Conservation (phyloP, 2,113 vertebrate genomes). For the Coturnix japonica region DNA sequence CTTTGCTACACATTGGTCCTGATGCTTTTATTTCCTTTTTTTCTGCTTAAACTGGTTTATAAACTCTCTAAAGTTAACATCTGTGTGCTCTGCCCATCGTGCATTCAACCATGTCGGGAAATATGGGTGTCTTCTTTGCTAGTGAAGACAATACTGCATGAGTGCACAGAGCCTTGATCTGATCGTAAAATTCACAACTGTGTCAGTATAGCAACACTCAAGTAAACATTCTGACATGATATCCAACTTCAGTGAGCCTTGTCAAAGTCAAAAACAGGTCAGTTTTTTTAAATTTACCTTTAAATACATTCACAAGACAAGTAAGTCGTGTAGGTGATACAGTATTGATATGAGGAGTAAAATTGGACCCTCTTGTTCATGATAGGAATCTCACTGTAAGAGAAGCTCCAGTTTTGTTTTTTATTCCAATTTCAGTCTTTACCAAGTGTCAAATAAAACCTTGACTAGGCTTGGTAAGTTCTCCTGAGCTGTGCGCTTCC, state of each 20-base stretch:
- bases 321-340: background rate
- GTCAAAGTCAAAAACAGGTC: background rate
- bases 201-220: background rate
- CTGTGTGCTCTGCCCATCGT: background rate
- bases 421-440: background rate
- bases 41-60: background rate
- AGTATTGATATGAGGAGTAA: background rate
- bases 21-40: background rate
- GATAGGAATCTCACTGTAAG: background rate
- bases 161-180: background rate
- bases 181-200: background rate
- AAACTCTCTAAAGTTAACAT: background rate
- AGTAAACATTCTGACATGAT: background rate
- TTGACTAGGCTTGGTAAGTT: background rate
- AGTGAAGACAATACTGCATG: background rate
- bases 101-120: background rate
- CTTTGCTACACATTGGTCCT: slow-evolving; percentile 31
- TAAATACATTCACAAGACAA: background rate
- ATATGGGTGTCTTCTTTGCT: background rate
- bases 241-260: background rate
- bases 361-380: background rate
- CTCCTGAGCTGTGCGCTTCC: background rate
- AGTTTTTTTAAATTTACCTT: background rate
- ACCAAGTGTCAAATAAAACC: background rate
- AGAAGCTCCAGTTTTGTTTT: background rate